Base-by-base conservation (phyloP, 2,797 vertebrate genomes). In the Dermochelys coriacea region DNA sequence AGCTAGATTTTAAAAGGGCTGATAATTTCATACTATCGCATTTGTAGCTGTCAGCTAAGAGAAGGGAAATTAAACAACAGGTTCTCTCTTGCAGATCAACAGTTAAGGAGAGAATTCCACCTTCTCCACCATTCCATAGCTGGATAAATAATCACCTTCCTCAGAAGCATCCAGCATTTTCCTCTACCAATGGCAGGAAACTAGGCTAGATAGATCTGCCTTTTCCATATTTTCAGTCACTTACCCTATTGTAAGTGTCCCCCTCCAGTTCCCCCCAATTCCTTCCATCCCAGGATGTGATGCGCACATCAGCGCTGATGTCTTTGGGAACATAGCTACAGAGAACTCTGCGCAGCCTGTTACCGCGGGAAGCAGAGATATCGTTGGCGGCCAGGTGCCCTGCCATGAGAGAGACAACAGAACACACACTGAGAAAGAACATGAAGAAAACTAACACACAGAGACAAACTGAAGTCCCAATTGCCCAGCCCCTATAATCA, bases 351-450 rank as follows among this genome's bases (percentile, higher is more conserved):
- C 84, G 97, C 47, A 99, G 97, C 54, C 99, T 98, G 34, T 61
- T 82, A 5, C 98, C 98, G 84, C 99, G 98, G 54, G 99, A 99
- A 82, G 95, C 5, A 0, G 99, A 99, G 23, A 96, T 0, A 2
- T 99, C 99, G 0, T 99, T 99, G 84, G 98, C 97, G 86, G 99
- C 98, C 27, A 99, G 96, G 90, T 98, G 98, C 51, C 98, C 99
- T 99, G 93, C 80, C 59, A 50, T 47, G 87, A 91, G 47, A 90
- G 77, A 45, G n/a, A 45, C 82, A 95, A 96, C 37, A 86, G 19
- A 91, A 86, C 3, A 77, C 78, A 88, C 23, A 15, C 2, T 2
- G 31, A 49, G 27, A 87, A 86, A 0, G 27, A 78, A 59, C 5
- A 15, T 74, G 50, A 3, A 41, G 51, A 68, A 93, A 87, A 86